These are phyloP conservation scores for Tineola bisselliella DNA, from an alignment of 2,888 invertebrate species.

Conservation along the genomic window DNA sequence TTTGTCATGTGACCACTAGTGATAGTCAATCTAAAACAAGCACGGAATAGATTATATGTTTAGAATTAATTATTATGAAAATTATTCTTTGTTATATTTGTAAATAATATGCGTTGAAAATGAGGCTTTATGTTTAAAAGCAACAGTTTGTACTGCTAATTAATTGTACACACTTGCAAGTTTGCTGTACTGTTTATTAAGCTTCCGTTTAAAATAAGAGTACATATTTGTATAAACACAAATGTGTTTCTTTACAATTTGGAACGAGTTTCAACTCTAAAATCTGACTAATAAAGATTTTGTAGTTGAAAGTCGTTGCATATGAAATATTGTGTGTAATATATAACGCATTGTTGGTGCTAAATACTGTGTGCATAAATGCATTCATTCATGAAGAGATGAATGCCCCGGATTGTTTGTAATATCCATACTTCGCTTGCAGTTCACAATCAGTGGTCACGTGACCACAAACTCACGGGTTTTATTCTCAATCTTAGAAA, in stretches of 20 bases:
- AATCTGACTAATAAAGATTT: too few species aligned
- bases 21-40: too few species aligned
- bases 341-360: slow-evolving; percentile 4
- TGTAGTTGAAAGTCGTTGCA: too few species aligned
- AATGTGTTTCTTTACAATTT: not conserved
- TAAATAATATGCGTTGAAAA: not conserved
- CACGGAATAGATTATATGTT: too few species aligned
- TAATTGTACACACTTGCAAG: not conserved
- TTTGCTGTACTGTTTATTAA: slow-evolving; percentile 2
- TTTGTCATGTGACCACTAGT: too few species aligned
- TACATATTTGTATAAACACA: not conserved
- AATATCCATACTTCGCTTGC: not conserved
- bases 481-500: too few species aligned
- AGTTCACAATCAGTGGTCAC: too few species aligned
- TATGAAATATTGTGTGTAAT: not conserved
- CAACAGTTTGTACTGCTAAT: not conserved
- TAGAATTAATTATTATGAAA: too few species aligned
- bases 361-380: not conserved
- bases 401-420: not conserved
- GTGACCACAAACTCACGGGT: too few species aligned
- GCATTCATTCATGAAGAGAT: slow-evolving; percentile 2
- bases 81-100: too few species aligned
- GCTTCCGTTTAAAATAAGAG: slow-evolving; percentile 1
- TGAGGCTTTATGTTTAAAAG: not conserved
- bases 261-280: too few species aligned